Conservation (phyloP, 2,888 invertebrate species). For the Gandaritis pyraliata region DNA sequence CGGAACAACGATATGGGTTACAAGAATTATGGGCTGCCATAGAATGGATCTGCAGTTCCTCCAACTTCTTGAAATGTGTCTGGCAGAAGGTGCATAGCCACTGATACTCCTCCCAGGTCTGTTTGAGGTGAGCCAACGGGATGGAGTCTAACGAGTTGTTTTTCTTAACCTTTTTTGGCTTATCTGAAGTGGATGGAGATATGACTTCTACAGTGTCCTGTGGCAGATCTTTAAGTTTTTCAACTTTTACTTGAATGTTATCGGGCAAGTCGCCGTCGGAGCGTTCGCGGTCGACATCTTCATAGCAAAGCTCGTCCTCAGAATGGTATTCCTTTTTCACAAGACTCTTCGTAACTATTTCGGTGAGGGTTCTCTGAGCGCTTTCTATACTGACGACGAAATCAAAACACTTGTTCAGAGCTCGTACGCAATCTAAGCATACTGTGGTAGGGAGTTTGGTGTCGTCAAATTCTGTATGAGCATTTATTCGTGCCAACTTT, state of each 20-base stretch:
- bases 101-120: constrained; percentile 64
- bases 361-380: constrained; percentile 54
- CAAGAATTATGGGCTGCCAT: constrained; percentile 84
- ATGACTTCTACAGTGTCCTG: not conserved
- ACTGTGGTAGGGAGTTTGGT: constrained; percentile 58
- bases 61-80: constrained; percentile 56
- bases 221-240: not conserved
- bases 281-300: not conserved
- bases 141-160: constrained; percentile 38
- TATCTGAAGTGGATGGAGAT: not conserved
- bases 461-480: constrained; percentile 51
- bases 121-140: constrained; percentile 57
- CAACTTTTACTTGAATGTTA: not conserved
- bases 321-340: constrained; percentile 53
- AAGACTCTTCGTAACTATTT: constrained; percentile 35
- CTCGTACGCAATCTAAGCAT: constrained; percentile 59
- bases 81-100: constrained; percentile 70
- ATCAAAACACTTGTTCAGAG: constrained; percentile 58
- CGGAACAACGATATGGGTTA: constrained; percentile 86
- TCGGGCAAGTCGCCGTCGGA: not conserved
- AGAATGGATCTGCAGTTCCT: constrained; percentile 83
- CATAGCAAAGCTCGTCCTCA: constrained; percentile 37
- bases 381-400: constrained; percentile 60
- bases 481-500: constrained; percentile 58
- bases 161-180: constrained; percentile 12